Conservation (phyloP, 1,140 invertebrate genomes). For the Zaprionus nigranus region DNA sequence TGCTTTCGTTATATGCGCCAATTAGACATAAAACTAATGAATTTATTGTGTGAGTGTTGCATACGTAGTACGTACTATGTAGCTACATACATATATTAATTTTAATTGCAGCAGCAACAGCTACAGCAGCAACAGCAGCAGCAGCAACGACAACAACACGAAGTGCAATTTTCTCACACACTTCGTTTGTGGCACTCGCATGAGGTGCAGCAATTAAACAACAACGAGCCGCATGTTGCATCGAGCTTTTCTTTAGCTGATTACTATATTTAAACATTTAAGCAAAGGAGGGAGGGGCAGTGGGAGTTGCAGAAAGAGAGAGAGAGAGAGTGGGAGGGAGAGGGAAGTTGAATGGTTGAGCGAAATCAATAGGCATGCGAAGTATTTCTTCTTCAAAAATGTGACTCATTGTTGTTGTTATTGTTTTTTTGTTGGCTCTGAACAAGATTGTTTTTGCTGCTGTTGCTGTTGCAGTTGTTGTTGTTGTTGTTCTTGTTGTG, state of each 20-base stretch:
- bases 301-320: background rate
- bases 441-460: conserved; percentile 31
- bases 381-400: conserved; percentile 56
- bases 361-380: conserved; percentile 71
- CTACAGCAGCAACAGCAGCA: conserved; percentile 24
- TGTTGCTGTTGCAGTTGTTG: conserved; percentile 22
- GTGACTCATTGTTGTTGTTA: conserved; percentile 58
- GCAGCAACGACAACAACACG: conserved; percentile 31
- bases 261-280: conserved; percentile 76
- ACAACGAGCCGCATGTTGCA: conserved; percentile 54
- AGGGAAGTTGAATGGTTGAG: background rate
- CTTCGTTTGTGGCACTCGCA: conserved; percentile 56
- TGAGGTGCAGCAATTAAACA: conserved; percentile 74
- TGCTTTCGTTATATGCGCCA: conserved; percentile 78
- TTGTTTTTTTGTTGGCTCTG: conserved; percentile 23
- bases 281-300: background rate
- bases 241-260: conserved; percentile 56
- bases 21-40: conserved; percentile 80
- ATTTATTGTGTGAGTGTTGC: conserved; percentile 69
- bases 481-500: conserved; percentile 10
- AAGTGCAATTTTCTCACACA: conserved; percentile 64
- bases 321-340: background rate
- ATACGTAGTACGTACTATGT: conserved; percentile 30
- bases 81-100: conserved; percentile 55
- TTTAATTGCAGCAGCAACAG: conserved; percentile 65